phyloP scores from a whole-genome alignment of 2,113 vertebrate genomes.

The Onychorhynchus coronatus region DNA sequence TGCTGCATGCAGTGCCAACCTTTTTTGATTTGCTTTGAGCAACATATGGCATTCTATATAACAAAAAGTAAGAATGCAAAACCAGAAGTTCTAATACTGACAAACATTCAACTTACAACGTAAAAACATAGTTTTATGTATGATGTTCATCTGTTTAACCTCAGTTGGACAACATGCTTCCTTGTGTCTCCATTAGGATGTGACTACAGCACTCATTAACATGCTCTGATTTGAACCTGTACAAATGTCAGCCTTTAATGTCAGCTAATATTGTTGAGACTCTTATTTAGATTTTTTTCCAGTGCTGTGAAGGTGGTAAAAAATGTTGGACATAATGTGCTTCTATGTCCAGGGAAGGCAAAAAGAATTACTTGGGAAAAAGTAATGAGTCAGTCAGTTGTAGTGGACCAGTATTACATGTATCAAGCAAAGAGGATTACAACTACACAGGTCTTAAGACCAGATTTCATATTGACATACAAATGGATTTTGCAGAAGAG shows the following conservation, averaged over 20 bases:
- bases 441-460: background rate
- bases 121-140: background rate
- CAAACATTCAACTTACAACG: background rate
- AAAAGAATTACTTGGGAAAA: background rate
- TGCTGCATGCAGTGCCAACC: accelerated
- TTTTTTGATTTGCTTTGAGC: background rate
- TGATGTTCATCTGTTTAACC: background rate
- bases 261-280: background rate
- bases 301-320: background rate
- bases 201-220: background rate
- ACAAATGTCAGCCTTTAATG: background rate
- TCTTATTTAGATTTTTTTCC: background rate
- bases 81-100: background rate
- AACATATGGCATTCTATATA: background rate
- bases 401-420: background rate
- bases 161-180: background rate
- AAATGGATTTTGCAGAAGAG: background rate
- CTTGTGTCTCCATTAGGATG: background rate
- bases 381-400: background rate
- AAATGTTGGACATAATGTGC: background rate
- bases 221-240: background rate
- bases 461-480: background rate
- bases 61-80: background rate
- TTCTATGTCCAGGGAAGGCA: background rate
- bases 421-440: background rate